Conservation (phyloP, 2,113 vertebrate species). For the Heloderma charlesbogerti region DNA sequence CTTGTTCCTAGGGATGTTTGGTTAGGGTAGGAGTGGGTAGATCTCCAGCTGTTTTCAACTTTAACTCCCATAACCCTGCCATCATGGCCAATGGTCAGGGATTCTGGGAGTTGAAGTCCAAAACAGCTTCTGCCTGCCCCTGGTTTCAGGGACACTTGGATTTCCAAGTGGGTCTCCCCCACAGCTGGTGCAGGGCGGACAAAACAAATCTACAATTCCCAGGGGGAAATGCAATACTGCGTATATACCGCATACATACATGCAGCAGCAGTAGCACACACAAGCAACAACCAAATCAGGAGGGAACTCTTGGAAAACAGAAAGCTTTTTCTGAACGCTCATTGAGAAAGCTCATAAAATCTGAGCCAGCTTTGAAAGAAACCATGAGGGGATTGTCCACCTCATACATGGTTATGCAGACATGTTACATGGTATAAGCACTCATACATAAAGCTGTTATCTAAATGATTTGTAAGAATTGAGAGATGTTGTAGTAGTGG, state of each 20-base stretch:
- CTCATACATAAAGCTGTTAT: not conserved
- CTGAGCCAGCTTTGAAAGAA: not conserved
- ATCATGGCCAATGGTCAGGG: too few relatives aligned
- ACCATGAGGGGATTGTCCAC: too few relatives aligned
- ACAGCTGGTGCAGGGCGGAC: not conserved
- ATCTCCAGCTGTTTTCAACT: too few relatives aligned
- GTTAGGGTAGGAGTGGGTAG: not conserved
- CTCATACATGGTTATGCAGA: slow-evolving; percentile 8
- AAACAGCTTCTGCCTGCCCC: too few relatives aligned
- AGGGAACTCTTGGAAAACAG: not conserved
- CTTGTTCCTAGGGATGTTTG: not conserved
- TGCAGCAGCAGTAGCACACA: not conserved
- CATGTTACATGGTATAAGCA: too few relatives aligned
- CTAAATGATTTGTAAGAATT: not conserved
- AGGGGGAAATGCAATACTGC: too few relatives aligned
- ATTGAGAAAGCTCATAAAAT: not conserved
- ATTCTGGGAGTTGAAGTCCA: too few relatives aligned
- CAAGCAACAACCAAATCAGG: not conserved
- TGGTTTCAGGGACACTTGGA: not conserved
- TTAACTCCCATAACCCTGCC: too few relatives aligned
- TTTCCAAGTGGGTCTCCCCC: not conserved
- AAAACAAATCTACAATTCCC: too few relatives aligned
- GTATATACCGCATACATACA: too few relatives aligned
- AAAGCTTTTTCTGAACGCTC: too few relatives aligned
- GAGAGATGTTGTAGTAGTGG: not conserved